Percentiles rank a stretch among this genome's conserved stretches.
These are phyloP conservation scores for Tethea ocularis DNA, from an alignment of 2,888 invertebrate species.

Conservation along the genomic window DNA sequence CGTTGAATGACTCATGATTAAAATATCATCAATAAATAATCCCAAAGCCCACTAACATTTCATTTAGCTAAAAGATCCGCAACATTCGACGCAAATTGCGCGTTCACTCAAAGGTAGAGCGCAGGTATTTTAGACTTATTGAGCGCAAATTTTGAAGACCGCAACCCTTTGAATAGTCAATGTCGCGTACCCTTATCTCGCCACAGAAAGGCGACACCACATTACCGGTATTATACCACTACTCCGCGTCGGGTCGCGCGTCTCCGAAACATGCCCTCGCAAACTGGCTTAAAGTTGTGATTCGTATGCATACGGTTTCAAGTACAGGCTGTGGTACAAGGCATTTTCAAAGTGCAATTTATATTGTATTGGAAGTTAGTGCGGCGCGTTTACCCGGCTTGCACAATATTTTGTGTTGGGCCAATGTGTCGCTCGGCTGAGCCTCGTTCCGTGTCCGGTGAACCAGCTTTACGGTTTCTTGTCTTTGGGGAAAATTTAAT, in stretches of 20 bases:
- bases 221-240: constrained; percentile 81
- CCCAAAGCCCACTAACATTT: constrained; percentile 34
- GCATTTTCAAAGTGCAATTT: constrained; percentile 82
- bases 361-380: constrained; percentile 82
- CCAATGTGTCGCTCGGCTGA: constrained; percentile 67
- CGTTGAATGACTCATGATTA: constrained; percentile 46
- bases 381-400: constrained; percentile 64
- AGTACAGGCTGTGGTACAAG: too few species aligned
- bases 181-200: constrained; percentile 83
- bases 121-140: constrained; percentile 78
- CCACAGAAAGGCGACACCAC: constrained; percentile 83
- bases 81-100: constrained; percentile 46
- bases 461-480: constrained; percentile 64
- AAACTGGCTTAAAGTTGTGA: constrained; percentile 61
- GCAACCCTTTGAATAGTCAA: constrained; percentile 84
- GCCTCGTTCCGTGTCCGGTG: constrained; percentile 57
- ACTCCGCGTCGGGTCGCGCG: constrained; percentile 38
- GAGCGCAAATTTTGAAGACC: constrained; percentile 83
- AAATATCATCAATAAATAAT: constrained; percentile 47
- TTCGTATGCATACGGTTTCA: constrained; percentile 62
- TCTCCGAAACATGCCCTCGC: constrained; percentile 57
- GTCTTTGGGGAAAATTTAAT: constrained; percentile 64
- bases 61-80: constrained; percentile 40
- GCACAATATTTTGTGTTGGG: constrained; percentile 76
- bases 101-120: constrained; percentile 60